Base-by-base conservation (phyloP, 2,888 invertebrate genomes). In the Synergus japonicus region DNA sequence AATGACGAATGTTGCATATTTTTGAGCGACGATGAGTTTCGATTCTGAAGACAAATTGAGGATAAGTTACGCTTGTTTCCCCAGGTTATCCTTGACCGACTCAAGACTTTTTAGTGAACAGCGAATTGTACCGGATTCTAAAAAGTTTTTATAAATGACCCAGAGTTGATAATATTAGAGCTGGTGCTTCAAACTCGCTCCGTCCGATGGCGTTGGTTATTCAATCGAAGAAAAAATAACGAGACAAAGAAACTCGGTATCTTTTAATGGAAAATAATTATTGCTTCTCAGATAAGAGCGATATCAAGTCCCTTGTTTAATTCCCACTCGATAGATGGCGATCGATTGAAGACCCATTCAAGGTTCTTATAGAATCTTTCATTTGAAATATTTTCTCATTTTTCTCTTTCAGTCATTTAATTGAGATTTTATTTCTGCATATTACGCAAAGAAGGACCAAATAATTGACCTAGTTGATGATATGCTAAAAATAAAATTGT, bases 181-280 rank as follows among this genome's bases (percentile, higher is more conserved):
- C 8, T 54, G 37, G 10, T 37, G 49, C n/a, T 73, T 73, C 15
- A 73, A 13, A 54, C 15, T 37, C 37, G 8, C 37, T n/a, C 73
- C 73, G 73, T 37, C 46, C 73, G 73, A 73, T 73, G 73, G 73
- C 73, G 73, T 73, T 73, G 54, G 49, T 49, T 69, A 69, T 46
- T 49, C 49, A 49, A 37, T 73, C 37, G 37, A 54, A 73, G 49
- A 49, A 73, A 73, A 73, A 73, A 22, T 67, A 13, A 44, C 7
- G 43, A 46, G 73, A 49, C 29, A 73, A 73, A 73, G 69, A 73
- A 54, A 73, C 54, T 73, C 37, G n/a, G 10, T 54, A 73, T 73
- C 37, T 29, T 54, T 73, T 18, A 54, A 73, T 54, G 73, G 37
- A 54, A 73, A 73, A 73, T 49, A 54, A 37, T 73, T 73, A 73